Conservation (phyloP, 1,140 invertebrate genomes). For the Tetramorium simillimum region DNA sequence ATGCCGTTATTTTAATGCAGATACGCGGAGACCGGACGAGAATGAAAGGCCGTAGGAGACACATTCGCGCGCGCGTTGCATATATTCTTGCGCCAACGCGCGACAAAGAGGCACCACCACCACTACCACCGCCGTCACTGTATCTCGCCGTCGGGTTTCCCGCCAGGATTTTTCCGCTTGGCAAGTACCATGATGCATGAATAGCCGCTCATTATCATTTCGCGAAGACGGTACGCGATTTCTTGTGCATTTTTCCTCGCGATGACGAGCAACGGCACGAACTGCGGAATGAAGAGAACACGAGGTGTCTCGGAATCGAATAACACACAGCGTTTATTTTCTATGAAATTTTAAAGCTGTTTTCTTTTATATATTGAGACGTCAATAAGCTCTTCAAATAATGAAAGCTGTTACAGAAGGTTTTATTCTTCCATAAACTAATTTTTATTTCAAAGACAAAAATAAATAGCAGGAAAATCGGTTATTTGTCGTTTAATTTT, state of each 20-base stretch:
- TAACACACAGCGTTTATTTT: not conserved
- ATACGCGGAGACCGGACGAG: conserved; percentile 70
- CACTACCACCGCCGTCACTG: not conserved
- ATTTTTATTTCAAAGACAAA: not conserved
- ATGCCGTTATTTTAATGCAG: conserved; percentile 76
- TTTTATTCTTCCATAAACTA: not conserved
- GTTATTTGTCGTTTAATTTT: too few relatives aligned
- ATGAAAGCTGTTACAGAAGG: not conserved
- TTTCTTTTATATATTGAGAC: not conserved
- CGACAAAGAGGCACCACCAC: conserved; percentile 43
- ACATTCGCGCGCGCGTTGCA: conserved; percentile 66
- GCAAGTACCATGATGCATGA: conserved; percentile 20
- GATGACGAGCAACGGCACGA: not conserved
- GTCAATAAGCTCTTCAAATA: not conserved
- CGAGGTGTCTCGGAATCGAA: not conserved
- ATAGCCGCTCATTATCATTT: conserved; percentile 48
- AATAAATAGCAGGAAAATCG: not conserved
- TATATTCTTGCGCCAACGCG: conserved; percentile 26
- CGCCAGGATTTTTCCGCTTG: conserved; percentile 35
- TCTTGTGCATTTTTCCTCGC: conserved; percentile 6
- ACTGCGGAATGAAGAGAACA: not conserved
- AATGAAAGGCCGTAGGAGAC: conserved; percentile 73
- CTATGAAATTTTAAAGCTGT: not conserved
- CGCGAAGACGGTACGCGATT: not conserved
- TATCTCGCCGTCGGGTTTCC: not conserved